phyloP scores from a whole-genome alignment of 2,797 vertebrate genomes.

The Myoxocephalus aenaeus region DNA sequence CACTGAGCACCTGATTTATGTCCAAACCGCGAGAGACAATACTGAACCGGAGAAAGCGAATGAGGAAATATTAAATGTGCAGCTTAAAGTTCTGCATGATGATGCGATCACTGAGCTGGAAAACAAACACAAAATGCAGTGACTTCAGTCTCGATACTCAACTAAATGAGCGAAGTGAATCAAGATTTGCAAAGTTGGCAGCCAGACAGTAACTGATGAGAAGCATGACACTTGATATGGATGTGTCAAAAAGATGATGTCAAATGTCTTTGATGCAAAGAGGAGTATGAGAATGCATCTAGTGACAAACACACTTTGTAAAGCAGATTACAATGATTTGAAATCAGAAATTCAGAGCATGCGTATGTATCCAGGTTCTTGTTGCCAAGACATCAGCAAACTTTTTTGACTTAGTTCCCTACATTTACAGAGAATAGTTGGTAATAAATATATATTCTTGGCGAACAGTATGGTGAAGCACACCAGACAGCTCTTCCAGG shows the following conservation, averaged over 20 bases:
- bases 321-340: slow-evolving; percentile 1
- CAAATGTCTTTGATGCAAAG: slow-evolving; percentile 5
- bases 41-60: slow-evolving; percentile 7
- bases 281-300: slow-evolving; percentile 5
- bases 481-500: neutral
- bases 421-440: neutral
- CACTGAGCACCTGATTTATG: slow-evolving; percentile 19
- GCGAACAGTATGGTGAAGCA: slow-evolving; percentile 1
- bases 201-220: slow-evolving; percentile 1
- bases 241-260: neutral
- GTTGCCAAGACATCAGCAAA: slow-evolving; percentile 17
- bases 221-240: neutral
- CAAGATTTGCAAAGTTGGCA: slow-evolving; percentile 2
- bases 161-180: neutral
- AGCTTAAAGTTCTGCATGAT: neutral
- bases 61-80: neutral
- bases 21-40: neutral
- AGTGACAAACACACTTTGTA: neutral
- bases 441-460: slow-evolving; percentile 8
- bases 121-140: neutral
- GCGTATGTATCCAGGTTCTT: neutral
- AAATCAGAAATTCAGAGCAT: slow-evolving; percentile 12
- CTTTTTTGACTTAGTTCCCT: slow-evolving; percentile 3
- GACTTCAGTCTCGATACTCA: neutral
- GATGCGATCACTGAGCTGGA: neutral